phyloP scores from a whole-genome alignment of 2,888 invertebrate genomes.

The Apodemia hepburni region DNA sequence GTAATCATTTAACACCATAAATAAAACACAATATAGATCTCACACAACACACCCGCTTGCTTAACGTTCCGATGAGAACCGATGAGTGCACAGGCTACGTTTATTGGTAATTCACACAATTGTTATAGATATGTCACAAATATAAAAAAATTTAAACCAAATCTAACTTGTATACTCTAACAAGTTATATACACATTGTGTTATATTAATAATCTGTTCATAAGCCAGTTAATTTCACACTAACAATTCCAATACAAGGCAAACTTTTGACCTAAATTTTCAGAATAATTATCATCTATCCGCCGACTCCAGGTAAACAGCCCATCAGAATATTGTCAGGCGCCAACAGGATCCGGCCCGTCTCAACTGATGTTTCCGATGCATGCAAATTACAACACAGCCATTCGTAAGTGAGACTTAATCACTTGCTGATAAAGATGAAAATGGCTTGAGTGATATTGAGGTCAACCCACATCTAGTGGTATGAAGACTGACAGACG shows the following conservation, averaged over 20 bases:
- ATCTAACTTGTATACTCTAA: too few relatives aligned
- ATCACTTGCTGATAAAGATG: slow-evolving; percentile 29
- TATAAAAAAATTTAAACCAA: too few relatives aligned
- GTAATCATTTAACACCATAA: too few relatives aligned
- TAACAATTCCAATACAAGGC: neutral
- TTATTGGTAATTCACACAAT: too few relatives aligned
- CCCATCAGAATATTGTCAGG: slow-evolving; percentile 37
- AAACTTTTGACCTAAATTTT: neutral
- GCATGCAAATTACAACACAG: slow-evolving; percentile 42
- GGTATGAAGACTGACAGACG: slow-evolving; percentile 34
- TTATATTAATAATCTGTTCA: neutral
- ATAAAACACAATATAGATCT: too few relatives aligned
- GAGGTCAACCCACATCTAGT: slow-evolving; percentile 36
- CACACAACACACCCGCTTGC: too few relatives aligned
- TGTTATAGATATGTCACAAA: too few relatives aligned
- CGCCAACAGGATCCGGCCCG: slow-evolving; percentile 37
- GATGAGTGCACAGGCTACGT: too few relatives aligned
- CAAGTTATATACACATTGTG: neutral
- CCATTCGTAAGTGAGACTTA: slow-evolving; percentile 30
- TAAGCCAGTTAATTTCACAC: neutral
- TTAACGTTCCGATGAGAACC: too few relatives aligned
- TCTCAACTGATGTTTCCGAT: slow-evolving; percentile 41
- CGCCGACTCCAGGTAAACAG: slow-evolving; percentile 28
- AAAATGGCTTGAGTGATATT: slow-evolving; percentile 26
- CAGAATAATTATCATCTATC: slow-evolving; percentile 13